These are phyloP conservation scores for Pocillopora meandrina DNA, from an alignment of 92 coral and sea anemone species.

Conservation along the genomic window DNA sequence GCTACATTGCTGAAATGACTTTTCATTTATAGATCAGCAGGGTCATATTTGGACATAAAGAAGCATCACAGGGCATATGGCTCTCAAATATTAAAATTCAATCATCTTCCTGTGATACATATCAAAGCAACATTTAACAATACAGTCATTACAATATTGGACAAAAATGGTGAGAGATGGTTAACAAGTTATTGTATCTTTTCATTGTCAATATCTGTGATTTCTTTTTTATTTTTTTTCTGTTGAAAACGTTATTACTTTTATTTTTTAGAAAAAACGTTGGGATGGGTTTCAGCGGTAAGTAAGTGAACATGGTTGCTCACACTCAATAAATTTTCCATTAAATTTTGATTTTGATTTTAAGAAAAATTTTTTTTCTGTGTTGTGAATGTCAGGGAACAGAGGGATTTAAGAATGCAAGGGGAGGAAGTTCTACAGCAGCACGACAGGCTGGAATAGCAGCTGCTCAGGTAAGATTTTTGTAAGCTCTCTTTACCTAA, in stretches of 20 bases:
- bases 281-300: slow-evolving; percentile 98
- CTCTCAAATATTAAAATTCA: slow-evolving; percentile 51
- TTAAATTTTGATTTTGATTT: not conserved
- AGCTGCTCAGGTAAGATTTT: slow-evolving; percentile 66
- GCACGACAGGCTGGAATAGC: slow-evolving; percentile 94
- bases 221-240: not conserved
- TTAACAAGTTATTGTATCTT: not conserved
- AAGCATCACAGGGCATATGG: slow-evolving; percentile 21
- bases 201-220: not conserved
- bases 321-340: not conserved
- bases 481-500: too few relatives aligned
- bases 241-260: not conserved
- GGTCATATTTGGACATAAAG: slow-evolving; percentile 39
- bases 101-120: slow-evolving; percentile 78
- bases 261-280: slow-evolving; percentile 72
- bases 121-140: slow-evolving; percentile 89
- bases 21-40: slow-evolving; percentile 26
- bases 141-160: slow-evolving; percentile 83
- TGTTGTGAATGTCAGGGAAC: slow-evolving; percentile 63
- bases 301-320: slow-evolving; percentile 39
- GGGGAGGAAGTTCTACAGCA: slow-evolving; percentile 92
- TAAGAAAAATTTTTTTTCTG: too few relatives aligned
- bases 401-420: slow-evolving; percentile 92
- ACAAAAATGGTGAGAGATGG: slow-evolving; percentile 59
- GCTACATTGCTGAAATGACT: too few relatives aligned